Conservation (phyloP, 2,113 vertebrate species). For the Zingel zingel region DNA sequence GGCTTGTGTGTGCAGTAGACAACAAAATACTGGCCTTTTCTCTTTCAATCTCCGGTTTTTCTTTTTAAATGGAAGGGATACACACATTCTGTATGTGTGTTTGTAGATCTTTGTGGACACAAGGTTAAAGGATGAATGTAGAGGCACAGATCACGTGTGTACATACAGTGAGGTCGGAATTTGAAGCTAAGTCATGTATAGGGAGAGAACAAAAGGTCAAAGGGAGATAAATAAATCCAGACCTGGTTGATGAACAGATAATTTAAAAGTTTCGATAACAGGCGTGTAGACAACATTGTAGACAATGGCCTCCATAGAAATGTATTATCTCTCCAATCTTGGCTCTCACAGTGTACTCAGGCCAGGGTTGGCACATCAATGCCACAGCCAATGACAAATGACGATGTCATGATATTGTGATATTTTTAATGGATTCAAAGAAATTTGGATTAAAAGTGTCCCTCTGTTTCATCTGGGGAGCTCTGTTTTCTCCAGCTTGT, state of each 20-base stretch:
- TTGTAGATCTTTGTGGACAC: constrained; percentile 36
- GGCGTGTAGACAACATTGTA: constrained; percentile 56
- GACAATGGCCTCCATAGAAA: constrained; percentile 64
- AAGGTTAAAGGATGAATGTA: constrained; percentile 45
- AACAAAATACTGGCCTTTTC: constrained; percentile 62
- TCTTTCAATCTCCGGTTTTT: constrained; percentile 56
- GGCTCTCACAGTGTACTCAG: constrained; percentile 30
- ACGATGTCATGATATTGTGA: constrained; percentile 50
- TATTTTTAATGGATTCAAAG: constrained; percentile 50
- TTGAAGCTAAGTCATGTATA: constrained; percentile 67
- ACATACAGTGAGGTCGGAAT: constrained; percentile 28
- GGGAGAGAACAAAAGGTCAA: constrained; percentile 82
- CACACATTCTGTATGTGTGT: constrained; percentile 17
- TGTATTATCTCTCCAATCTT: constrained; percentile 42
- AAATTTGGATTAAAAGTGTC: constrained; percentile 68
- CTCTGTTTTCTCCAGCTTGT: constrained; percentile 76
- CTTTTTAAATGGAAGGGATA: constrained; percentile 39
- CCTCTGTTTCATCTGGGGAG: constrained; percentile 76
- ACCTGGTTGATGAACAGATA: constrained; percentile 71
- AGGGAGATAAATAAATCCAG: constrained; percentile 87
- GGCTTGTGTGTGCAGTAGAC: constrained; percentile 74
- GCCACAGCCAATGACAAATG: constrained; percentile 37
- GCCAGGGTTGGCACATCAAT: constrained; percentile 45
- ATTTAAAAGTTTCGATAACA: constrained; percentile 79
- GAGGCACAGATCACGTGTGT: constrained; percentile 35